A percentile compares a stretch with the other conserved stretches of the same genome.
Conservation (phyloP, 2,113 vertebrate species). For the Brienomyrus brachyistius region DNA sequence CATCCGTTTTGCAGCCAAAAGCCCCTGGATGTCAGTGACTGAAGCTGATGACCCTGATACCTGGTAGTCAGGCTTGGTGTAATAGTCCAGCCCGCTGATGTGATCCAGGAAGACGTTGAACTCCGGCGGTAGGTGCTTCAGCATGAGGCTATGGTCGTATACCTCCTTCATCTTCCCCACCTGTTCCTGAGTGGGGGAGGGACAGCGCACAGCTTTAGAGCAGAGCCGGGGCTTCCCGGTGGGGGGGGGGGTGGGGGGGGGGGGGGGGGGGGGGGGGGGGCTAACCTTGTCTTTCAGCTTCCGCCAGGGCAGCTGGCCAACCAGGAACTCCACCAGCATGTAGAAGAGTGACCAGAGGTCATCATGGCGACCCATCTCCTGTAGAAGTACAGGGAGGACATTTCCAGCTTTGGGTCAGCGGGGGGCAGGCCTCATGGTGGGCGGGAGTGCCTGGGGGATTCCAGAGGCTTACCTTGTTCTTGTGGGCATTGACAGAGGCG, state of each 20-base stretch:
- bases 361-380: constrained; percentile 98
- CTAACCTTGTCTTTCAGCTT: constrained; percentile 97
- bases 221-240: not conserved
- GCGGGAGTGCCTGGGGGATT: not conserved
- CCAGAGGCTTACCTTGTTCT: constrained; percentile 76
- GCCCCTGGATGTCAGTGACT: not conserved
- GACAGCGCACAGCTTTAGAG: not conserved
- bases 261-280: not conserved
- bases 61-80: constrained; percentile 94
- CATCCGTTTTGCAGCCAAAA: not conserved
- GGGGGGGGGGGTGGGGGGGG: too few species aligned
- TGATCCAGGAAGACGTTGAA: constrained; percentile 88
- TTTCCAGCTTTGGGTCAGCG: not conserved
- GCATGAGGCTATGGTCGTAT: constrained; percentile 89
- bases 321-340: constrained; percentile 95
- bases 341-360: constrained; percentile 98
- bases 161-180: constrained; percentile 95
- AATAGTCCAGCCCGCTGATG: constrained; percentile 86
- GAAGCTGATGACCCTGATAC: constrained; percentile 47
- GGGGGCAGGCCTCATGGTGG: not conserved
- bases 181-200: constrained; percentile 73
- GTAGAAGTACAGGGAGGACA: constrained; percentile 19
- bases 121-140: constrained; percentile 92
- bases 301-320: constrained; percentile 94
- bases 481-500: constrained; percentile 91